Conservation (phyloP, 2,113 vertebrate genomes). For the Archilochus colubris region DNA sequence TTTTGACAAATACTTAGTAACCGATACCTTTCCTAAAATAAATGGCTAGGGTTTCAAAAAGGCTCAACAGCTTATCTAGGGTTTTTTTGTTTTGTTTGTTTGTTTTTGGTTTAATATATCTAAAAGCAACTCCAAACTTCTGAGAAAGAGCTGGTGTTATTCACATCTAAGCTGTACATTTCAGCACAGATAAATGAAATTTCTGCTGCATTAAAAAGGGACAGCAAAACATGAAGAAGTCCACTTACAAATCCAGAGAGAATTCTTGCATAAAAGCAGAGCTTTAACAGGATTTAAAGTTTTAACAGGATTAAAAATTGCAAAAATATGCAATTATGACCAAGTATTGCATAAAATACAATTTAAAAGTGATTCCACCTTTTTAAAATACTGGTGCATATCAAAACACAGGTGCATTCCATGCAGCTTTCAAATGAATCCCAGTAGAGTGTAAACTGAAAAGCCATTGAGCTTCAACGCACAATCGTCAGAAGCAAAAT, state of each 20-base stretch:
- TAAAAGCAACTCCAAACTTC: not conserved
- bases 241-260: not conserved
- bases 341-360: not conserved
- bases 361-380: not conserved
- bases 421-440: not conserved
- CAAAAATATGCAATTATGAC: not conserved
- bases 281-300: not conserved
- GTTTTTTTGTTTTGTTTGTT: too few relatives aligned
- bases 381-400: not conserved
- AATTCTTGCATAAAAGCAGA: not conserved
- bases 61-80: not conserved
- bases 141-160: not conserved
- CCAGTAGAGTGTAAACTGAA: not conserved
- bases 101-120: not conserved
- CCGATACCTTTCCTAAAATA: not conserved
- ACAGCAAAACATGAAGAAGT: not conserved
- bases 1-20: not conserved
- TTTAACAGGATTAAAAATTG: slow-evolving; percentile 20
- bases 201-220: slow-evolving; percentile 4
- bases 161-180: not conserved
- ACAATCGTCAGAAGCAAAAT: slow-evolving; percentile 7
- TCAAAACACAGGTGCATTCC: not conserved
- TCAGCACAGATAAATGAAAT: slow-evolving; percentile 9
- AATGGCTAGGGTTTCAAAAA: not conserved
- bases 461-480: not conserved